Evolutionary conservation across 2,113 vertebrate species (phyloP).

Genomic region (Thymallus thymallus): DNA sequence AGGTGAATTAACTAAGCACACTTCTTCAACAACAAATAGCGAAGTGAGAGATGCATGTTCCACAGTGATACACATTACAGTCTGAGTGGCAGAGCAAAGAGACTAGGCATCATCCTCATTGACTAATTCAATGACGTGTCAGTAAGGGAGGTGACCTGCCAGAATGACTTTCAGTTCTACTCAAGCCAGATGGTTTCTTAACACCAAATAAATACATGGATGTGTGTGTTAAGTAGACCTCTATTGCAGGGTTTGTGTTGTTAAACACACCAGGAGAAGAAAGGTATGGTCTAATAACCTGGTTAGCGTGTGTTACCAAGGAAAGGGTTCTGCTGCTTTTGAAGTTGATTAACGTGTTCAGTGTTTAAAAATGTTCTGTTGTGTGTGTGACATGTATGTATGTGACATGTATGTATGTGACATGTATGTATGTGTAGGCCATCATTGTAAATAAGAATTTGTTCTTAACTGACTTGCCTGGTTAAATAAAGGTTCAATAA

Average conservation of each 20-base stretch:
- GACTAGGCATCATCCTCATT: constrained; percentile 63
- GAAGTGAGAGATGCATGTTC: not conserved
- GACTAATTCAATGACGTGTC: constrained; percentile 77
- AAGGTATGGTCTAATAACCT: constrained; percentile 40
- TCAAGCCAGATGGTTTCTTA: constrained; percentile 80
- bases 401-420: too few species aligned
- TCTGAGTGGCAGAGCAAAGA: constrained; percentile 45
- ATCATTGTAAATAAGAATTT: too few species aligned
- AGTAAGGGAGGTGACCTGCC: constrained; percentile 74
- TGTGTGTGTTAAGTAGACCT: too few species aligned
- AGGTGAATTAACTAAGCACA: constrained; percentile 21
- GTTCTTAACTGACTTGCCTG: too few species aligned
- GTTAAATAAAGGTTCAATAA: too few species aligned
- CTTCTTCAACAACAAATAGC: not conserved
- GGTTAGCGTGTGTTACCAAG: constrained; percentile 14
- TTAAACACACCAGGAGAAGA: too few species aligned
- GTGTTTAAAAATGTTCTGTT: constrained; percentile 81
- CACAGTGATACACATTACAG: not conserved
- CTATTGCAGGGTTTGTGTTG: too few species aligned
- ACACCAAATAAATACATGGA: constrained; percentile 81
- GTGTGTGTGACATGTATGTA: too few species aligned
- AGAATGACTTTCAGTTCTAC: constrained; percentile 69
- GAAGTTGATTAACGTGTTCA: constrained; percentile 57
- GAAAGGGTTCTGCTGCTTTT: constrained; percentile 16
- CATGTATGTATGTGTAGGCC: too few species aligned